Conservation (phyloP, 2,888 invertebrate genomes). For the Dysmachus trigonus region DNA sequence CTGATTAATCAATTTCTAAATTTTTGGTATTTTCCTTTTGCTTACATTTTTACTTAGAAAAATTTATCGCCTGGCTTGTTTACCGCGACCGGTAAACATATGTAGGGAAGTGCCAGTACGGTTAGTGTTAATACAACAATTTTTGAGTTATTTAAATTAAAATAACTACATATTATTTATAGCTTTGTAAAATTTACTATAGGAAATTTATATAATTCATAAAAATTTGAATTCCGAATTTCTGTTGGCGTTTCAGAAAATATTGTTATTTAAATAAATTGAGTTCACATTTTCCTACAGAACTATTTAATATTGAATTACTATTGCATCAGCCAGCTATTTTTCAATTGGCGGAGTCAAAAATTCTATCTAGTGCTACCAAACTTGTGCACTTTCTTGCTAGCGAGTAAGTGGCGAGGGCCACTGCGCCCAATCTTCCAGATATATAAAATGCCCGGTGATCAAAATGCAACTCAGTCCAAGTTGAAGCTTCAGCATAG, state of each 20-base stretch:
- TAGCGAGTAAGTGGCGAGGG: not conserved
- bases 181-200: no score
- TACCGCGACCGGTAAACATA: no score
- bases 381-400: not conserved
- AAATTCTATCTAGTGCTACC: not conserved
- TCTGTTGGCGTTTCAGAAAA: not conserved
- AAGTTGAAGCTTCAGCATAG: not conserved
- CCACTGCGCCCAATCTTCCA: not conserved
- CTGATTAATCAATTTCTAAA: no score
- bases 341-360: not conserved
- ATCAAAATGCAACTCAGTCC: not conserved
- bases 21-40: no score
- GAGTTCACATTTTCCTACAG: not conserved
- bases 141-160: no score
- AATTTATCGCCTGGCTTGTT: no score
- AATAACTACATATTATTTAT: no score
- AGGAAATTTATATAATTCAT: no score
- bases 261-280: not conserved
- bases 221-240: not conserved
- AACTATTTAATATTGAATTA: not conserved
- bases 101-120: no score
- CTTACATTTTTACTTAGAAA: no score
- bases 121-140: no score
- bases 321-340: not conserved
- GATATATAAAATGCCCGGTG: not conserved